Evolutionary conservation across 1,140 invertebrate genomes (phyloP).

Genomic region (Pseudomyrmex pallidus): DNA sequence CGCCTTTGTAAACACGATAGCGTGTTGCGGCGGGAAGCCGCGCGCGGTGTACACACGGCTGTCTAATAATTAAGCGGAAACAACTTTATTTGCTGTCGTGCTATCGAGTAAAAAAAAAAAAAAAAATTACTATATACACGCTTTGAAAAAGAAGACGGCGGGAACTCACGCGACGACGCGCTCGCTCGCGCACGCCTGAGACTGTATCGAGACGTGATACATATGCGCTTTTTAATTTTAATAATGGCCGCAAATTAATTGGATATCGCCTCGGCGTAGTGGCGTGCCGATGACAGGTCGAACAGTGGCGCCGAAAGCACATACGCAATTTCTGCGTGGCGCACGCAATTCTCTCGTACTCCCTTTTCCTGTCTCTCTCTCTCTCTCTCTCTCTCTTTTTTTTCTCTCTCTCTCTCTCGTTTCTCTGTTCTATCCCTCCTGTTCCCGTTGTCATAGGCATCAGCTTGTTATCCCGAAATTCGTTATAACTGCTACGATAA

Average conservation of each 20-base stretch:
- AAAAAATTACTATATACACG: not conserved
- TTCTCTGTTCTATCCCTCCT: not conserved
- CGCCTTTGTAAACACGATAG: constrained; percentile 29
- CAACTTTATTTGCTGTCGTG: constrained; percentile 31
- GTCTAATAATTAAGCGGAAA: constrained; percentile 51
- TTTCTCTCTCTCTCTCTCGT: not conserved
- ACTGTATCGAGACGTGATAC: constrained; percentile 58
- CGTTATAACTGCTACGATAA: constrained; percentile 27
- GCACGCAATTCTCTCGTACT: constrained; percentile 16
- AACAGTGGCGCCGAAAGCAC: constrained; percentile 55
- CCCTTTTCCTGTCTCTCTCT: not conserved
- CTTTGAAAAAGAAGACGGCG: constrained; percentile 40
- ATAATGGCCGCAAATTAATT: constrained; percentile 78
- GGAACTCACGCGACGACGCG: constrained; percentile 28
- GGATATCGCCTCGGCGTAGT: constrained; percentile 70
- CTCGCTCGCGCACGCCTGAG: constrained; percentile 2
- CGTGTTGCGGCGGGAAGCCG: constrained; percentile 12
- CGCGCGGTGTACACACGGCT: not conserved
- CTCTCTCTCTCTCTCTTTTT: not conserved
- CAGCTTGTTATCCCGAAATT: constrained; percentile 23
- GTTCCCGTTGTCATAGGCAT: constrained; percentile 34
- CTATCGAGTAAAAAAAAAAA: constrained; percentile 39
- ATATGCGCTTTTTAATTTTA: constrained; percentile 72
- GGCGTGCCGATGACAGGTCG: constrained; percentile 77
- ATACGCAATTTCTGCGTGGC: constrained; percentile 64